Evolutionary conservation across 2,113 vertebrate genomes (phyloP), one percentile per base, ranked within the genome.

Genomic region (Smithornis capensis): DNA sequence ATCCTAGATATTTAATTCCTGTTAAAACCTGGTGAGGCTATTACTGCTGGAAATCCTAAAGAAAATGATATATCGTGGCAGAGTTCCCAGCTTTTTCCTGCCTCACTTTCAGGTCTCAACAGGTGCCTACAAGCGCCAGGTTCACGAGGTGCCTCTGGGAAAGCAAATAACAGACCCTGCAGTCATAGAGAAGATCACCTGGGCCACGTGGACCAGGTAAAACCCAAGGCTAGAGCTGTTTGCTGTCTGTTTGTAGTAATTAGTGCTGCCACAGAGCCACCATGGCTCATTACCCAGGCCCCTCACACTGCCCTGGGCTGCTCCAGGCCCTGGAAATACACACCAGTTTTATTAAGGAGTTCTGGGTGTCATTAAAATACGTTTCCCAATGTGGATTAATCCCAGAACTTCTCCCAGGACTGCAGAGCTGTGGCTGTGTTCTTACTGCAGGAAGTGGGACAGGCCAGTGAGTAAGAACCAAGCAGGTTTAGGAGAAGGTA

Each of bases 181-280:
- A 2, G 33, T 98, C 25, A 97, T 98, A 15, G 99, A 99, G 83
- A 99, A 98, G 96, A 99, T 99, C 97, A 99, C 99, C 8, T 99
- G 99, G 99, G 99, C 99, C 33, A 99, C 99, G 0, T 99, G 99
- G 99, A 99, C 99, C 94, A 99, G 99, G 99, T 99, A 91, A 89
- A 45, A 28, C 1, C 31, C 35, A 19, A 5, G 0, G 16, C 16
- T 19, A 22, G 37, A 28, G 50, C 55, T 40, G 29, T 6, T 18
- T 14, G 38, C 40, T 14, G 45, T 5, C 79, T 55, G 45, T 5
- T 75, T 55, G 35, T 6, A 28, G 49, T 21, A 40, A 40, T 63
- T 53, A 38, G 24, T 47, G 27, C n/a, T n/a, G 35, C 4, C 56
- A 31, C 29, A 47, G 37, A 31, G 6, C 49, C 35, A 2, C n/a